Conservation (phyloP, 2,888 invertebrate species). For the Acanthacorydalis orientalis region DNA sequence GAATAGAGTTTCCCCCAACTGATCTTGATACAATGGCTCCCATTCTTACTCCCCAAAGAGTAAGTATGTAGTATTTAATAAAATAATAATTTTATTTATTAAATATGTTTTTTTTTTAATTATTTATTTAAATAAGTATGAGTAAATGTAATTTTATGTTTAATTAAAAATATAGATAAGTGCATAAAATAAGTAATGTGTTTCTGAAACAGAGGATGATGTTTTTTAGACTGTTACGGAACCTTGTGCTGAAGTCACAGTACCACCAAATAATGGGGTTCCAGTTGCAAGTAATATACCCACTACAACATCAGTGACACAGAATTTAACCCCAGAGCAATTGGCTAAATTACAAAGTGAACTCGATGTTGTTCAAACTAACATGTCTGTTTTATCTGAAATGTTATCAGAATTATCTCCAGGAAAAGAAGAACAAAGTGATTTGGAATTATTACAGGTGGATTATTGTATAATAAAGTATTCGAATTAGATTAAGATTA, state of each 20-base stretch:
- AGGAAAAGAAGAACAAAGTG: slow-evolving; percentile 68
- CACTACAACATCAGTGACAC: slow-evolving; percentile 10
- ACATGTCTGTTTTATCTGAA: slow-evolving; percentile 86
- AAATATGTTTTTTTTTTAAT: no score
- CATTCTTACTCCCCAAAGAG: slow-evolving; percentile 81
- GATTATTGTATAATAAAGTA: no score
- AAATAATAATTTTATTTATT: background rate
- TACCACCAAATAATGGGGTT: slow-evolving; percentile 10
- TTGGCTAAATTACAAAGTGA: slow-evolving; percentile 79
- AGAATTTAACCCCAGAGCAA: slow-evolving; percentile 57
- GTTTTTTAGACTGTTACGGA: slow-evolving; percentile 28
- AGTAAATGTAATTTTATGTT: no score
- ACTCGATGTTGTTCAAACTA: slow-evolving; percentile 82
- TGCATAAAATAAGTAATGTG: no score
- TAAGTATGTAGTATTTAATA: no score
- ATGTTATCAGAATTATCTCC: slow-evolving; percentile 86
- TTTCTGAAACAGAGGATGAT: background rate
- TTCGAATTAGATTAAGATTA: no score
- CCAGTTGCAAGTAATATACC: slow-evolving; percentile 5
- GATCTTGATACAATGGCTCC: slow-evolving; percentile 88
- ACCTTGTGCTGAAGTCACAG: slow-evolving; percentile 14
- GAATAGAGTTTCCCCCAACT: slow-evolving; percentile 95
- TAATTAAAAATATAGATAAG: no score
- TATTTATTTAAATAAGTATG: no score
- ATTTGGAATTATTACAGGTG: slow-evolving; percentile 73